Evolutionary conservation across 2,797 vertebrate species (phyloP), one percentile per base, ranked within the genome.

Genomic region (Pantherophis alleghaniensis): DNA sequence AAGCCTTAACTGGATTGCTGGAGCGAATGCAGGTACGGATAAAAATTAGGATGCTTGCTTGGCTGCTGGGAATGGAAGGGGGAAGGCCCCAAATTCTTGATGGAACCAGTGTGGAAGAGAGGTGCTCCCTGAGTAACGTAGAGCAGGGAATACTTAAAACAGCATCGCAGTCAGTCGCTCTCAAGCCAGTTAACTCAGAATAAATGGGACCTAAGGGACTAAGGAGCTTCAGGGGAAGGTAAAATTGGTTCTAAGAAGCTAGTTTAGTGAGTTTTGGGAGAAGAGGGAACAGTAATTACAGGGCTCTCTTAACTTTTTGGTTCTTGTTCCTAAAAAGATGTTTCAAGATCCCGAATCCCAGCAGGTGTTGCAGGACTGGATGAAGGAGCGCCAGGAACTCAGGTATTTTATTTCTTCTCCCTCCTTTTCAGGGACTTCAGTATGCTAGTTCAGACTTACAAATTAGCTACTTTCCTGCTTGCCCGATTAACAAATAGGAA

Each of bases 1-100:
- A 99, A 96, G 98, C 98, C 9, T 97, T 99, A 56, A 98, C 98
- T 0, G 98, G 98, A 22, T 97, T 99, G 61, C 95, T 99, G 97
- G 98, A 98, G 91, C 98, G 98, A n/a, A 97, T 98, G 87, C 98
- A 98, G 98, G 98, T 98, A 91, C 4, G 22, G 87, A 12, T 51
- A 7, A 10, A 42, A 28, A 7, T 53, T 37, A 37, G 13, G 28
- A 90, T 12, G 24, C 42, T 51, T 3, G 14, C 47, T 61, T n/a
- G 4, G 1, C 28, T 22, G 22, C 22, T 47, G 18, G 7, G 47
- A 24, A 22, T n/a, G 10, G 7, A 60, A 37, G 18, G 24, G 26
- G 28, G 47, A 61, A 22, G 22, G 22, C 1, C 7, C 32, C 37
- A 37, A n/a, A n/a, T n/a, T 87, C 4, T 87, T 87, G 14, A 24